Percentiles rank a stretch among this genome's conserved stretches.
Conservation (phyloP, 2,888 invertebrate genomes). For the Fabriciana adippe region DNA sequence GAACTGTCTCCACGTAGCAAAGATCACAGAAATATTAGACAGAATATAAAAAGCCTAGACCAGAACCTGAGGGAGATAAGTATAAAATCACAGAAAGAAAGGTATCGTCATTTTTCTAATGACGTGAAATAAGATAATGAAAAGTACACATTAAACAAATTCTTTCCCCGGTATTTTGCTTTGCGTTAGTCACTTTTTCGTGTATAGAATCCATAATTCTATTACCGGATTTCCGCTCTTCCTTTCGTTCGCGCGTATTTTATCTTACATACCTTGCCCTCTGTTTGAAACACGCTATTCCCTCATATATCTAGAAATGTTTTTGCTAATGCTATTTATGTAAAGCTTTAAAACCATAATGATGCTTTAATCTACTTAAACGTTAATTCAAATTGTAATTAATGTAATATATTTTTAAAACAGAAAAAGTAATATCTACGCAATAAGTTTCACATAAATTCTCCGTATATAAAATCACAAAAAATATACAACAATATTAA, state of each 20-base stretch:
- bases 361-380: not conserved
- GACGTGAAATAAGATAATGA: not conserved
- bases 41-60: too few species aligned
- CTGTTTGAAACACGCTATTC: conserved; percentile 28
- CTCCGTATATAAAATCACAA: too few species aligned
- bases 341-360: not conserved
- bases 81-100: not conserved
- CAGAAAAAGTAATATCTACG: too few species aligned
- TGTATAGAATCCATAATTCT: conserved; percentile 36
- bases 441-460: too few species aligned
- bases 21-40: too few species aligned
- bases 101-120: not conserved
- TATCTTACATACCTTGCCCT: conserved; percentile 28
- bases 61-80: too few species aligned
- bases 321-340: conserved; percentile 6
- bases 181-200: conserved; percentile 19
- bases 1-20: too few species aligned
- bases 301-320: conserved; percentile 17
- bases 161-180: conserved; percentile 11
- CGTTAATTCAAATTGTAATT: not conserved
- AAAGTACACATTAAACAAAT: not conserved
- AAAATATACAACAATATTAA: too few species aligned
- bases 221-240: conserved; percentile 36
- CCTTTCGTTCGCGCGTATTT: conserved; percentile 32
- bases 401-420: too few species aligned